Evolutionary conservation across 37 sponge, comb jelly and placozoan genomes (phyloP).

Genomic region (Aphrocallistes beatrix): DNA sequence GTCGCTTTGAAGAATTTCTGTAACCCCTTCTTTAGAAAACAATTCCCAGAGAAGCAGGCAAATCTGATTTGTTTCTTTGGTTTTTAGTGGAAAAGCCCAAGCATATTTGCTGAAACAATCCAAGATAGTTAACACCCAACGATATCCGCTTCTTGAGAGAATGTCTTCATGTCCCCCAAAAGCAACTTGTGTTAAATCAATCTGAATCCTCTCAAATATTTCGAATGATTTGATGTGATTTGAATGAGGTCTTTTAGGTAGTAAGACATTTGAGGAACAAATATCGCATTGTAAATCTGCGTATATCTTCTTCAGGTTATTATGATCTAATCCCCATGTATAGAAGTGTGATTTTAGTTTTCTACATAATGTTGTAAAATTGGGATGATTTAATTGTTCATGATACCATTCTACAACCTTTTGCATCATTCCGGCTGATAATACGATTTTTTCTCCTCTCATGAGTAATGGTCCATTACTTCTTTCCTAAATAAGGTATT

Average conservation of each 20-base stretch:
- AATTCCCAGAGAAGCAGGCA: not conserved
- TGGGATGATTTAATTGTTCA: not conserved
- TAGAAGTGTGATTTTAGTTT: not conserved
- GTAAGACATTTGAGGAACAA: not conserved
- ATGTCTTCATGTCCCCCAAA: not conserved
- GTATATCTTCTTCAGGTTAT: not conserved
- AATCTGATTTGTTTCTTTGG: slow-evolving; percentile 5
- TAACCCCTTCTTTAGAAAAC: not conserved
- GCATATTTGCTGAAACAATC: not conserved
- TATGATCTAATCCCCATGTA: not conserved
- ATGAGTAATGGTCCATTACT: not conserved
- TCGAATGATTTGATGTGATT: not conserved
- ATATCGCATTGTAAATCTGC: not conserved
- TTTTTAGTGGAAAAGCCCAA: no score
- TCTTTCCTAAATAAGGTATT: not conserved
- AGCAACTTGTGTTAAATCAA: slow-evolving; percentile 6
- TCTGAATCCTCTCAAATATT: not conserved
- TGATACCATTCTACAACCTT: not conserved
- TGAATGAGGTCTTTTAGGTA: not conserved
- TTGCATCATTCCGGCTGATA: slow-evolving; percentile 4
- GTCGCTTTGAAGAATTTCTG: not conserved
- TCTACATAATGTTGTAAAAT: not conserved
- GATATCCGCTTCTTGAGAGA: slow-evolving; percentile 11
- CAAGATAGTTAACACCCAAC: not conserved
- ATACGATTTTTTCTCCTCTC: not conserved